Evolutionary conservation across 2,888 invertebrate species (phyloP).

Genomic region (Philonicus albiceps): DNA sequence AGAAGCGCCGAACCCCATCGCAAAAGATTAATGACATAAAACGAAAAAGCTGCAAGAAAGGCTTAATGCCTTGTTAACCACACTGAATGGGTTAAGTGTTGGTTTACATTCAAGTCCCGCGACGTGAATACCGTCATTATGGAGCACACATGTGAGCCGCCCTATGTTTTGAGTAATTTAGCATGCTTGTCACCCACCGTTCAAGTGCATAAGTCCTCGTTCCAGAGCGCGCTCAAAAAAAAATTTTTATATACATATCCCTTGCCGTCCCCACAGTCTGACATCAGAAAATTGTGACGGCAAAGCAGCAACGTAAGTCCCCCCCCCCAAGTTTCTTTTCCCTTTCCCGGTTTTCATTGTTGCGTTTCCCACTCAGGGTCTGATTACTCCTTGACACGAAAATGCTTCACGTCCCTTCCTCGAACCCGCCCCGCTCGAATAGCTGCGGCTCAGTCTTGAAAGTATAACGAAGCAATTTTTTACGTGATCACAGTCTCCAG

Average conservation of each 20-base stretch:
- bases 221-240: neutral
- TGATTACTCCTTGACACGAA: constrained; percentile 39
- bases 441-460: neutral
- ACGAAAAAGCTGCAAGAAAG: constrained; percentile 34
- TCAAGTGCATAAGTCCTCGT: constrained; percentile 37
- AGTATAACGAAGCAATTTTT: constrained; percentile 40
- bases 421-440: neutral
- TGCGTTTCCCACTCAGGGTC: constrained; percentile 25
- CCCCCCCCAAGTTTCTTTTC: neutral
- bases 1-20: neutral
- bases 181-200: constrained; percentile 19
- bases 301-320: neutral
- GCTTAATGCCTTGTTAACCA: constrained; percentile 41
- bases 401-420: neutral
- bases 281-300: neutral
- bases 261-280: neutral
- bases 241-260: neutral
- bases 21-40: constrained; percentile 39
- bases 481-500: constrained; percentile 27
- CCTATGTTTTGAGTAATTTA: constrained; percentile 39
- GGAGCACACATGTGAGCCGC: neutral
- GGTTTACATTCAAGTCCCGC: constrained; percentile 32
- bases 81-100: constrained; percentile 40
- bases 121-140: constrained; percentile 20
- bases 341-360: neutral